Evolutionary conservation across 2,888 invertebrate genomes (phyloP).

Genomic region (Syritta pipiens): DNA sequence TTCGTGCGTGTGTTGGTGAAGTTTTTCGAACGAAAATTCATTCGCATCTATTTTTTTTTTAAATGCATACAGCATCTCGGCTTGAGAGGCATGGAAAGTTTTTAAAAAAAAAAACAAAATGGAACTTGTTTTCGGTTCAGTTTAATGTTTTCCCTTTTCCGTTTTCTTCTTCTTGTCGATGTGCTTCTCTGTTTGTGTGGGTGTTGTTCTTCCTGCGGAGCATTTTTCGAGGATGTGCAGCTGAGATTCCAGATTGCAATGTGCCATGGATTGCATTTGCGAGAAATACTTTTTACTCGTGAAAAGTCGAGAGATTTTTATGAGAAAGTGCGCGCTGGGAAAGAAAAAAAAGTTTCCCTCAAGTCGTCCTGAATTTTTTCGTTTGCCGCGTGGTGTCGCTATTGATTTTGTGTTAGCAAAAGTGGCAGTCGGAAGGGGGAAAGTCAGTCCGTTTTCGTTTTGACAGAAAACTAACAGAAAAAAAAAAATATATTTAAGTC

Average conservation of each 20-base stretch:
- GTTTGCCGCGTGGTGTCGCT: too few species aligned
- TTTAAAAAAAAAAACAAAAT: too few species aligned
- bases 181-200: slow-evolving; percentile 7
- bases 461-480: background rate
- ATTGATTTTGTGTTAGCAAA: slow-evolving; percentile 53
- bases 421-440: background rate
- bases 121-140: slow-evolving; percentile 1
- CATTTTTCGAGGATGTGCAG: slow-evolving; percentile 44
- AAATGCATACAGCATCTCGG: too few species aligned
- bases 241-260: slow-evolving; percentile 37
- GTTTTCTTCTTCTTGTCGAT: background rate
- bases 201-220: background rate
- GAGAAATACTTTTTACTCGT: slow-evolving; percentile 14
- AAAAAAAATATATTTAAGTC: too few species aligned
- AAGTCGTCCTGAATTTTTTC: slow-evolving; percentile 13
- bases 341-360: slow-evolving; percentile 30
- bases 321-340: slow-evolving; percentile 32
- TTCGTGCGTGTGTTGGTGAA: background rate
- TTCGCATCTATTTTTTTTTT: too few species aligned
- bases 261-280: slow-evolving; percentile 20
- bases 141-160: slow-evolving; percentile 2
- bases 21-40: slow-evolving; percentile 33
- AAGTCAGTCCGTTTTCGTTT: too few species aligned
- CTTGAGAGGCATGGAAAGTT: too few species aligned
- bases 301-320: slow-evolving; percentile 48